Evolutionary conservation across 2,888 invertebrate genomes (phyloP).

Genomic region (Tineola bisselliella): DNA sequence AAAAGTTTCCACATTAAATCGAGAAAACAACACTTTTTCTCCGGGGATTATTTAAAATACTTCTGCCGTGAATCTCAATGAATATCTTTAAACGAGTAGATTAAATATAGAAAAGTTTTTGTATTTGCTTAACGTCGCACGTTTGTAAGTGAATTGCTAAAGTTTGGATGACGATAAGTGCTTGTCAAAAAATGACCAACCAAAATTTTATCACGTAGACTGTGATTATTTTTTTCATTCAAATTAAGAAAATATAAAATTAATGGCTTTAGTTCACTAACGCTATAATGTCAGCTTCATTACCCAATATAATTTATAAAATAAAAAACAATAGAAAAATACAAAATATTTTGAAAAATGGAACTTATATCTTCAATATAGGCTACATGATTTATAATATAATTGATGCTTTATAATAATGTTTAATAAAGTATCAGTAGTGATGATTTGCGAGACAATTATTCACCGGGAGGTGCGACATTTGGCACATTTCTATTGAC

Average conservation of each 20-base stretch:
- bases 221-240: no score
- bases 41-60: slow-evolving; percentile 57
- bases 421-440: neutral
- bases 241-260: no score
- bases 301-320: no score
- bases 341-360: no score
- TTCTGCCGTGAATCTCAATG: slow-evolving; percentile 53
- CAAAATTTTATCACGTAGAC: no score
- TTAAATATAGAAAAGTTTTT: slow-evolving; percentile 63
- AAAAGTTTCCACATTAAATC: slow-evolving; percentile 10
- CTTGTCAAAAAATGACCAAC: no score
- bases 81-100: slow-evolving; percentile 59
- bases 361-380: no score
- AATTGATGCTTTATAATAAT: neutral
- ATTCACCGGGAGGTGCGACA: slow-evolving; percentile 4
- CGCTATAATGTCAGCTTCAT: no score
- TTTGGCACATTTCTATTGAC: slow-evolving; percentile 8
- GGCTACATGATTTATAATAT: no score
- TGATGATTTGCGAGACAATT: slow-evolving; percentile 6
- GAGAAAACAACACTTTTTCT: slow-evolving; percentile 24
- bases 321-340: no score
- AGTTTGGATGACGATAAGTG: slow-evolving; percentile 65
- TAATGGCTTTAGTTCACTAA: no score
- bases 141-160: slow-evolving; percentile 67
- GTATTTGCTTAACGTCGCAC: slow-evolving; percentile 64